These are phyloP conservation scores for Odontomyia ornata DNA, from an alignment of 2,888 invertebrate species.

Conservation along the genomic window DNA sequence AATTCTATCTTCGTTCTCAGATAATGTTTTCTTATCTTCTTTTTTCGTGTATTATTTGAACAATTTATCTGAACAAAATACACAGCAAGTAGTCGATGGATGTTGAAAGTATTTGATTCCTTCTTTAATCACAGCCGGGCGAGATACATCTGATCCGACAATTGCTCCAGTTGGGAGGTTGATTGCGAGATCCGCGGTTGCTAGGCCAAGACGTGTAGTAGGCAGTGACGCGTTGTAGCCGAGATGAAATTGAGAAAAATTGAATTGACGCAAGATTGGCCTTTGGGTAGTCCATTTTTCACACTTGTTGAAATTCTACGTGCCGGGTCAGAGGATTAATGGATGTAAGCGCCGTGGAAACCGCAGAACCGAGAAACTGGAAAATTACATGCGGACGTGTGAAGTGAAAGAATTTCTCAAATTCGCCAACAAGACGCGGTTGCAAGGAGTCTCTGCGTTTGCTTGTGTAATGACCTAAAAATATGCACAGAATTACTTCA, in stretches of 20 bases:
- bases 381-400: constrained; percentile 13
- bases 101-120: background rate
- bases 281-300: constrained; percentile 33
- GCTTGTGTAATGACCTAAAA: background rate
- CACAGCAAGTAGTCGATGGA: constrained; percentile 4
- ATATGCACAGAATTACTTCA: background rate
- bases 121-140: background rate
- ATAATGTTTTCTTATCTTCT: background rate
- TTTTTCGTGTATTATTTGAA: background rate
- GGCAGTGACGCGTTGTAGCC: background rate
- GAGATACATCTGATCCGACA: background rate
- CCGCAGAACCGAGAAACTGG: background rate
- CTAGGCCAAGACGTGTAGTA: too few relatives aligned
- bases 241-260: constrained; percentile 24
- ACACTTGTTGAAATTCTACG: constrained; percentile 35
- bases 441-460: background rate
- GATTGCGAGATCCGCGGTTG: background rate
- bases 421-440: background rate
- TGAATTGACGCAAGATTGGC: constrained; percentile 31
- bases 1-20: background rate
- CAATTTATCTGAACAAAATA: constrained; percentile 10
- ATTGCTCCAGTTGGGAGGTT: constrained; percentile 10
- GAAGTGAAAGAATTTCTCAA: constrained; percentile 20
- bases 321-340: constrained; percentile 34
- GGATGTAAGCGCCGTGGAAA: constrained; percentile 13